Evolutionary conservation across 2,113 vertebrate species (phyloP), one percentile per base, ranked within the genome.

Genomic region (Corythaixoides concolor): DNA sequence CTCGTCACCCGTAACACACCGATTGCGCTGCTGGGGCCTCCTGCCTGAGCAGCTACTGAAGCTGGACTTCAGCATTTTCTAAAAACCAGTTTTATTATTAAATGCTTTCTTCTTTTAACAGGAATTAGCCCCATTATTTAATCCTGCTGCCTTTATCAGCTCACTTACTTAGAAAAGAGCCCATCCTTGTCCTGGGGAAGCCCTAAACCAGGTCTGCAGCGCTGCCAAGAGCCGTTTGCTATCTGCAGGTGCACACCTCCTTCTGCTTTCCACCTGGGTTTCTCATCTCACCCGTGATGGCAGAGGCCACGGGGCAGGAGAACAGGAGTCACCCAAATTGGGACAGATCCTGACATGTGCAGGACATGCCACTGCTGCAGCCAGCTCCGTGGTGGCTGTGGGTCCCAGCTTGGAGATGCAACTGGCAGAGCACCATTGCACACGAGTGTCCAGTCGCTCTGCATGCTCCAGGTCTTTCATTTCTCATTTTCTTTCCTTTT

Each of bases 151-250:
- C n/a, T 85, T 73, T n/a, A 53, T 72, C 8, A 16, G 20, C 52
- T 63, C 50, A 50, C 0, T 4, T 14, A 50, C 0, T 4, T 14
- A 15, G 10, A 11, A 37, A 17, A 15, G 18, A 30, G 15, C 8
- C 15, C 75, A 47, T 21, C 63, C 37, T 41, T 59, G 20, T 37
- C 28, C 50, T 16, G 35, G 26, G 20, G 13, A 12, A 12, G 7
- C 43, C 20, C 37, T 5, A 45, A 55, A 8, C 43, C 35, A 35
- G 52, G 37, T 24, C 70, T 69, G 50, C 15, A 18, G 30, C 7
- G 30, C 39, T 41, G 7, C 41, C 64, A 33, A 28, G 22, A 74
- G 11, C 26, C 30, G 12, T 28, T 70, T 3, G 24, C 26, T 24
- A 1, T 5, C 56, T 43, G 47, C 4, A 15, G 84, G 67, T 10